Evolutionary conservation across 2,797 vertebrate species (phyloP).

Genomic region (Thamnophis elegans): DNA sequence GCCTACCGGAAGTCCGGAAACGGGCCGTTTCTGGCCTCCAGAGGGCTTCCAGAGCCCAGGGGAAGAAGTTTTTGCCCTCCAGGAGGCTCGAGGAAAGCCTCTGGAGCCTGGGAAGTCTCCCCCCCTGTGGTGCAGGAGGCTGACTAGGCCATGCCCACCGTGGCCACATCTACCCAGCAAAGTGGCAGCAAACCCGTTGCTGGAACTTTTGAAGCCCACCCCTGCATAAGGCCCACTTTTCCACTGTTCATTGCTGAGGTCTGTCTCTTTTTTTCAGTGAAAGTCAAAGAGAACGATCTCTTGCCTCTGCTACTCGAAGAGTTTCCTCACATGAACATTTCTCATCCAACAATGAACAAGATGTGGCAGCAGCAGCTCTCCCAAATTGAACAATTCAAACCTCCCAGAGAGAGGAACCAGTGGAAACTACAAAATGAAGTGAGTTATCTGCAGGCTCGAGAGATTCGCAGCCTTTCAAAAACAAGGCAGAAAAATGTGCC

Average conservation of each 20-base stretch:
- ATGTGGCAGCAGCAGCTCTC: slow-evolving; percentile 91
- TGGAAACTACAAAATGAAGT: slow-evolving; percentile 81
- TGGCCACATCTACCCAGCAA: too few species aligned
- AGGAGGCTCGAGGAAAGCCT: too few species aligned
- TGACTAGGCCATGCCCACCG: too few species aligned
- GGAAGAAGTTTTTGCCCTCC: too few species aligned
- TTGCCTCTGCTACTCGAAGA: slow-evolving; percentile 84
- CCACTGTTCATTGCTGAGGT: slow-evolving; percentile 26
- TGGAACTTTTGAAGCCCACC: too few species aligned
- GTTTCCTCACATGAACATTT: slow-evolving; percentile 85
- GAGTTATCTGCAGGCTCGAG: slow-evolving; percentile 30
- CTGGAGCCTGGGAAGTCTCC: too few species aligned
- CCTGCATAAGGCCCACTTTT: background rate
- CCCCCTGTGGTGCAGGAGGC: too few species aligned
- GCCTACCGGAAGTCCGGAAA: too few species aligned
- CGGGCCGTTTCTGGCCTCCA: too few species aligned
- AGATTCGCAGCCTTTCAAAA: background rate
- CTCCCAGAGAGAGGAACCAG: slow-evolving; percentile 66
- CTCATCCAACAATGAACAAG: slow-evolving; percentile 74
- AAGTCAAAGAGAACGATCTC: slow-evolving; percentile 81
- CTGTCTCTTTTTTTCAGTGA: slow-evolving; percentile 75
- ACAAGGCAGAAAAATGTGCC: rapidly evolving
- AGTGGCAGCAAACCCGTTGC: too few species aligned
- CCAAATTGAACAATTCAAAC: slow-evolving; percentile 79
- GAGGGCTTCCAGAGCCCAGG: too few species aligned